Evolutionary conservation across 2,888 invertebrate species (phyloP).

Genomic region (Drosophila paramelanica): DNA sequence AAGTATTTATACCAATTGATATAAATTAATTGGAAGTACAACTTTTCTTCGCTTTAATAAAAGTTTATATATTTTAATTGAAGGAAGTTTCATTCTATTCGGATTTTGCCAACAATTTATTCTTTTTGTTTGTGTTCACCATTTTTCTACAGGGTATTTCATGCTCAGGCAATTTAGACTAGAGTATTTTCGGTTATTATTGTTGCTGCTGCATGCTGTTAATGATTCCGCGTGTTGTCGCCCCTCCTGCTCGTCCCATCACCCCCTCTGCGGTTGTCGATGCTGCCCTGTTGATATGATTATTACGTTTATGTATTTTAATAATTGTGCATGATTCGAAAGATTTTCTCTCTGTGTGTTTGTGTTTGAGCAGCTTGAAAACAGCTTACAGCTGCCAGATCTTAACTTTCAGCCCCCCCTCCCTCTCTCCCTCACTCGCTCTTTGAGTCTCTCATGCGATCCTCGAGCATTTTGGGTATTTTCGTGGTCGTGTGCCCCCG

Average conservation of each 20-base stretch:
- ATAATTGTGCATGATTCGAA: slow-evolving; percentile 82
- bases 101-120: no score
- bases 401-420: slow-evolving; percentile 12
- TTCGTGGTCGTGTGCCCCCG: slow-evolving; percentile 71
- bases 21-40: no score
- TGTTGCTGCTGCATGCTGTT: slow-evolving; percentile 64
- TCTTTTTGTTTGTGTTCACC: no score
- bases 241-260: not conserved
- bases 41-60: no score
- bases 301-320: slow-evolving; percentile 83
- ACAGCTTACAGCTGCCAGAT: slow-evolving; percentile 22
- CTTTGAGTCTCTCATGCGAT: not conserved
- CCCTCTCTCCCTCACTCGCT: not conserved
- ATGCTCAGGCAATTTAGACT: not conserved
- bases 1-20: no score
- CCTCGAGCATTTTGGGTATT: slow-evolving; percentile 14
- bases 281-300: slow-evolving; percentile 82
- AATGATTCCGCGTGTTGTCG: slow-evolving; percentile 66
- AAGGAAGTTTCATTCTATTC: no score
- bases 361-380: not conserved
- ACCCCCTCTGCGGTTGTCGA: slow-evolving; percentile 29
- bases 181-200: slow-evolving; percentile 22
- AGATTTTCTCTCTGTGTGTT: slow-evolving; percentile 53
- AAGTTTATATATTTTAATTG: no score
- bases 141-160: not conserved